A percentile compares a stretch with the other conserved stretches of the same genome.
Conservation (phyloP, 2,113 vertebrate genomes). For the Microcebus lehilahytsara region DNA sequence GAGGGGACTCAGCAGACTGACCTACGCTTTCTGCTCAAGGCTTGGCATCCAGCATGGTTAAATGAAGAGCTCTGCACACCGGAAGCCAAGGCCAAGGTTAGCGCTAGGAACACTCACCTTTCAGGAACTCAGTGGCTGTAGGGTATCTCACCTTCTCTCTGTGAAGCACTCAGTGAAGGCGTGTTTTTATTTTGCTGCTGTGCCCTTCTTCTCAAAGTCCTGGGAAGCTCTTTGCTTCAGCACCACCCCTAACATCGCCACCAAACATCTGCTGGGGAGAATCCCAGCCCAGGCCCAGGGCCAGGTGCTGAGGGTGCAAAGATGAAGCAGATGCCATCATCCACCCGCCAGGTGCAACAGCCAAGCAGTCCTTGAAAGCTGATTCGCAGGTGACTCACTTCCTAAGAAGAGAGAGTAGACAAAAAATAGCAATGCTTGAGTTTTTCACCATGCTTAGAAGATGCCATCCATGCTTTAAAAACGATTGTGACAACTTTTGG, state of each 20-base stretch:
- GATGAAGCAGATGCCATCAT: not conserved
- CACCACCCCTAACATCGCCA: not conserved
- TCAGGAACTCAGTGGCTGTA: not conserved
- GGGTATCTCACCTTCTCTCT: not conserved
- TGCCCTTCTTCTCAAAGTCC: not conserved
- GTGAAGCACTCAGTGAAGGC: fast-evolving
- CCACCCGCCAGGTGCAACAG: not conserved
- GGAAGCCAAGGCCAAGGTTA: not conserved
- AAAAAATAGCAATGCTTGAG: not conserved
- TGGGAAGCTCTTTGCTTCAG: not conserved
- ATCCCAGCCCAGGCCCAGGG: no score
- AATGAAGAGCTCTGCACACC: not conserved
- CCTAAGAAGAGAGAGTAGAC: not conserved
- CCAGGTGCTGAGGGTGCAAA: no score
- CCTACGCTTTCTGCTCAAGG: not conserved
- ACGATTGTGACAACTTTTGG: not conserved
- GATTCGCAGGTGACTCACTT: not conserved
- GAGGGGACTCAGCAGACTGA: no score
- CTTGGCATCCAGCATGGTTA: not conserved
- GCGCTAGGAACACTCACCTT: not conserved
- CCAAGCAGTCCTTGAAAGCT: not conserved
- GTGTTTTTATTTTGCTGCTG: not conserved
- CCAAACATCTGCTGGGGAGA: no score
- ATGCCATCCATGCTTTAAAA: not conserved
- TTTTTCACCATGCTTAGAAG: not conserved